Evolutionary conservation across 2,797 vertebrate species (phyloP), one percentile per base, ranked within the genome.

Genomic region (Gallinago nigripennis): DNA sequence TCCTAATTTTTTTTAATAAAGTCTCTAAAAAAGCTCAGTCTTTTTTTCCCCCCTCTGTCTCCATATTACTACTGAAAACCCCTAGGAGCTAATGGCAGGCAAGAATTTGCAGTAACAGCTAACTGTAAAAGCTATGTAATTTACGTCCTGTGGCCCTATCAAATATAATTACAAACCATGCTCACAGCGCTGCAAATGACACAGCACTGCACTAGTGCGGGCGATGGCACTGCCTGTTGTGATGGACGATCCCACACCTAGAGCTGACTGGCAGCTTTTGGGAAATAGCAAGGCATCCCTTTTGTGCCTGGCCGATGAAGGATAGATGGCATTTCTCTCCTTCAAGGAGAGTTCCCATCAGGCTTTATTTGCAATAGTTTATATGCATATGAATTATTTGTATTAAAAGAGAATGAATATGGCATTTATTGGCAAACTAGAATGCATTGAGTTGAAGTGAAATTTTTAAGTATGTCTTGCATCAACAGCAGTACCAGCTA

Each of bases 261-360:
- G 54, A 82, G 65, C 1, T 88, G 66, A 88, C 64, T 91, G 80
- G 37, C 54, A 89, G 76, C 56, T 95, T 86, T 76, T 46, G 65
- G 50, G n/a, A 65, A 85, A 69, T 25, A 69, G 37, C 39, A 6
- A 68, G 43, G 64, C 73, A 89, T 60, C 45, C 58, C 35, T 82
- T 92, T 82, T 82, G 85, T 90, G 70, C 71, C 39, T 33, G 33
- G 31, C 30, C 75, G 50, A 33, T 65, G 54, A 78, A 63, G 60
- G 77, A 94, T 76, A 96, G 86, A 91, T 95, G 89, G 72, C 80
- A 58, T 75, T 93, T 78, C 87, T 83, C 86, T 93, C 82, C 75
- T 92, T 87, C 82, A 89, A 83, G 86, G 13, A 90, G 56, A 87
- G 92, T 69, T 92, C 51, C 46, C 31, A 46, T 60, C 73, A 41